Conservation (phyloP, 1,140 invertebrate genomes). For the Calycopis cecrops region DNA sequence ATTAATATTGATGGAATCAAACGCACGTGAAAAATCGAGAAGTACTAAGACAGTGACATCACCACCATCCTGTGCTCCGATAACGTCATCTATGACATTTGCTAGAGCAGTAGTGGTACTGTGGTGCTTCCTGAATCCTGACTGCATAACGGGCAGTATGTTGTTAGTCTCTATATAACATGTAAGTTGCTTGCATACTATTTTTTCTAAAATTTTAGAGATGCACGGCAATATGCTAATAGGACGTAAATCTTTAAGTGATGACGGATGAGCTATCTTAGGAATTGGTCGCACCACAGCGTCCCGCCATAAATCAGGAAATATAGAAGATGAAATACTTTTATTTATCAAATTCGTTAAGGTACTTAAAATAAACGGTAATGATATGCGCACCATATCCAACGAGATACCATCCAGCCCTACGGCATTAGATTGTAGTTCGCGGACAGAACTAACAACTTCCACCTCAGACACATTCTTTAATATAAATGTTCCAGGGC, state of each 20-base stretch:
- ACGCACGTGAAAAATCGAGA: too few relatives aligned
- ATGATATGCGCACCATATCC: background rate
- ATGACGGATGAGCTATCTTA: background rate
- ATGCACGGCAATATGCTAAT: too few relatives aligned
- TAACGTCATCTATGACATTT: too few relatives aligned
- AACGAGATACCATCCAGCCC: constrained; percentile 4
- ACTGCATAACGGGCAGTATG: too few relatives aligned
- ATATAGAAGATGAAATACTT: background rate
- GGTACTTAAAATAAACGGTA: background rate
- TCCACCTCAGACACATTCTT: background rate
- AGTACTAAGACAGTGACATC: too few relatives aligned
- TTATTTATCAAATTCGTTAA: background rate
- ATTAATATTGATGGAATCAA: background rate
- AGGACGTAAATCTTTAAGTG: too few relatives aligned
- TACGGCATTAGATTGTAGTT: background rate
- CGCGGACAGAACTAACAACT: background rate
- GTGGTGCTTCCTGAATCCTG: too few relatives aligned
- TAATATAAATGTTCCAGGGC: background rate
- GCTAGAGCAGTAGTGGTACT: too few relatives aligned
- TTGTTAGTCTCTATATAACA: too few relatives aligned
- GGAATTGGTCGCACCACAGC: background rate
- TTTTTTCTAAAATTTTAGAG: too few relatives aligned
- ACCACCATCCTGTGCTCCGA: too few relatives aligned
- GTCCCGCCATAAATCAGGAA: background rate
- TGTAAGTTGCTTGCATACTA: too few relatives aligned